Base-by-base conservation (phyloP, 2,888 invertebrate genomes). In the Drosophila helvetica region DNA sequence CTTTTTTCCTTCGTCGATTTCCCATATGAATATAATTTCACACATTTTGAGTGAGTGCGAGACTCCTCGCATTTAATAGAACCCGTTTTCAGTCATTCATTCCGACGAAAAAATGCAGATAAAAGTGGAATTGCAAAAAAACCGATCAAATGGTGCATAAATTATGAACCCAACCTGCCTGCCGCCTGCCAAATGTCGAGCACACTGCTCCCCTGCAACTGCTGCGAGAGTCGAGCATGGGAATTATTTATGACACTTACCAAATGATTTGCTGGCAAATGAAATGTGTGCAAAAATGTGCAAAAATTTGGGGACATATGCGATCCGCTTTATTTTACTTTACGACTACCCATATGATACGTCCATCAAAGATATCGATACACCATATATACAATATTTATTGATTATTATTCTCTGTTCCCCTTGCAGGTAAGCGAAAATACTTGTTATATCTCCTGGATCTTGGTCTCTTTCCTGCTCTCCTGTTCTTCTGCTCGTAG, bases 381-480 rank as follows among this genome's bases (percentile, higher is more conserved):
- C 19, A 19, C 19, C 22, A 65, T 48, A 74, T 62, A 55, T 78
- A 76, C 15, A 6, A 33, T 76, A 80, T 69, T 69, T 72, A 86
- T 79, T 87, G 87, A 87, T 82, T 77, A 79, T 63, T 61, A 46
- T 65, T 25, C 7, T 25, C 7, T 7, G 33, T 68, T 59, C 74
- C 56, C 78, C 18, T 86, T 86, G 46, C 85, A 86, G 86, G 86
- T 86, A 86, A 86, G 86, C 87, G 19, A 57, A 65, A 76, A 9
- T 61, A 68, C 61, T 58, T 58, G 64, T 62, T 66, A 75, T 71
- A 66, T 74, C 33, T 51, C 43, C 45, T 47, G 61, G 54, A 12
- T 15, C 12, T 5, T 19, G n/a, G 30, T 60, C 50, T 19, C 1
- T 19, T 15, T 33, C 12, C 51, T 33, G 17, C 17, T 18, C 30